Percentiles rank a stretch among this genome's conserved stretches.
These are phyloP conservation scores for Panonychus citri DNA, from an alignment of 1,140 invertebrate genomes.

Conservation along the genomic window DNA sequence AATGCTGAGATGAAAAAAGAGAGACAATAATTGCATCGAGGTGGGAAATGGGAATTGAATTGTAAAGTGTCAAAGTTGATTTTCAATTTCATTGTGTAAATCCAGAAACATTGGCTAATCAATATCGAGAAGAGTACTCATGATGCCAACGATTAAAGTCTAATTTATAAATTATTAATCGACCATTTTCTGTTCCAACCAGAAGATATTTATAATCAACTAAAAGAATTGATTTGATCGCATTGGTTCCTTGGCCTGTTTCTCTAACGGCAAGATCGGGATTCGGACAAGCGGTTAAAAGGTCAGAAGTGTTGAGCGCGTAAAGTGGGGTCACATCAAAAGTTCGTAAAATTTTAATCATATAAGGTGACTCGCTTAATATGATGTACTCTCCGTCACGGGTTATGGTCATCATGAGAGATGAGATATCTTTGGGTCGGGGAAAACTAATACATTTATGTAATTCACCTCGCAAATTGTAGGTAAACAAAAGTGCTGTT, in stretches of 20 bases:
- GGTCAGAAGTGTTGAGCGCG: slow-evolving; percentile 20
- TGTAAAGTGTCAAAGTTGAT: too few species aligned
- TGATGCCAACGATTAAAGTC: slow-evolving; percentile 52
- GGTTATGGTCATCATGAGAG: slow-evolving; percentile 6
- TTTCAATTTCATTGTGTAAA: too few species aligned
- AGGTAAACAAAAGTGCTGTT: slow-evolving; percentile 6
- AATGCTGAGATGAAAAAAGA: too few species aligned
- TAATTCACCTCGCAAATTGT: slow-evolving; percentile 9
- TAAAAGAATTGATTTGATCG: slow-evolving; percentile 12
- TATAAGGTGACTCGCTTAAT: slow-evolving; percentile 68
- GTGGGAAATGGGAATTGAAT: too few species aligned
- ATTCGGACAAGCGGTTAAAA: neutral
- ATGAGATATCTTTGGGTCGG: neutral
- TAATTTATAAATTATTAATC: slow-evolving; percentile 93
- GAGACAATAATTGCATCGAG: too few species aligned
- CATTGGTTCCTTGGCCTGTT: neutral
- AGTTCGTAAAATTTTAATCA: slow-evolving; percentile 92
- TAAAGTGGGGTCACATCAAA: slow-evolving; percentile 89
- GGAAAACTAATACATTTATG: neutral
- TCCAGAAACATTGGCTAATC: too few species aligned
- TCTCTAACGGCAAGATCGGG: neutral
- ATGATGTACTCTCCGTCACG: slow-evolving; percentile 89
- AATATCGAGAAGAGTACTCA: neutral
- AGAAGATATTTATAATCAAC: slow-evolving; percentile 58
- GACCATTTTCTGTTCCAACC: slow-evolving; percentile 84